Evolutionary conservation across 2,113 vertebrate species (phyloP).

Genomic region (Balaenoptera acutorostrata): DNA sequence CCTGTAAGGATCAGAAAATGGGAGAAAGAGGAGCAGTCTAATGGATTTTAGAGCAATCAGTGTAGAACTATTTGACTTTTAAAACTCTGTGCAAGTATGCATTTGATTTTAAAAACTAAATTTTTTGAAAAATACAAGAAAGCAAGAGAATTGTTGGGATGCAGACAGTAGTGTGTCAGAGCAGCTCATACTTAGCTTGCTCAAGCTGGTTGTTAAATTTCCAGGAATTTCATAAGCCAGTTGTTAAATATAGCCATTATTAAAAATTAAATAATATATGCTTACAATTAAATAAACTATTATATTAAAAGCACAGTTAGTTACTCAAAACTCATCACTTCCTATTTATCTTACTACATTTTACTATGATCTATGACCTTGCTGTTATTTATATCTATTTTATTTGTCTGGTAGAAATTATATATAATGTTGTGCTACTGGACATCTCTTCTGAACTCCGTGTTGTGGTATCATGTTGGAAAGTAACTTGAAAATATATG

Average conservation of each 20-base stretch:
- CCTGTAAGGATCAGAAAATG: background rate
- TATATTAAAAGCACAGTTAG: background rate
- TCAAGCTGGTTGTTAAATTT: constrained; percentile 8
- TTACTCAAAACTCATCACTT: constrained; percentile 17
- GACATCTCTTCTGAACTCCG: background rate
- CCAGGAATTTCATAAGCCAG: background rate
- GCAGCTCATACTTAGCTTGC: background rate
- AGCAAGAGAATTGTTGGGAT: background rate
- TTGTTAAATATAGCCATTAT: background rate
- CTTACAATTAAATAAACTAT: background rate
- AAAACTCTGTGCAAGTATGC: background rate
- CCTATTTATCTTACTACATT: constrained; percentile 1
- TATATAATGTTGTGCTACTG: background rate
- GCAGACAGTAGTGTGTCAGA: background rate
- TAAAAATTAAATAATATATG: constrained; percentile 12
- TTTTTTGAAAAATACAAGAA: background rate
- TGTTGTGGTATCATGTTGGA: background rate
- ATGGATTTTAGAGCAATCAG: background rate
- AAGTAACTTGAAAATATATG: background rate
- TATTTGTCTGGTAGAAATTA: background rate
- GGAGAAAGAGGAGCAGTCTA: background rate
- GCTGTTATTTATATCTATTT: background rate
- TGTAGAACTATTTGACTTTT: background rate
- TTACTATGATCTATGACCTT: background rate
- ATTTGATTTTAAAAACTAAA: constrained; percentile 10